Percentiles rank a stretch among this genome's conserved stretches.
Evolutionary conservation across 2,888 invertebrate genomes (phyloP).

Genomic region (Cantharis rustica): DNA sequence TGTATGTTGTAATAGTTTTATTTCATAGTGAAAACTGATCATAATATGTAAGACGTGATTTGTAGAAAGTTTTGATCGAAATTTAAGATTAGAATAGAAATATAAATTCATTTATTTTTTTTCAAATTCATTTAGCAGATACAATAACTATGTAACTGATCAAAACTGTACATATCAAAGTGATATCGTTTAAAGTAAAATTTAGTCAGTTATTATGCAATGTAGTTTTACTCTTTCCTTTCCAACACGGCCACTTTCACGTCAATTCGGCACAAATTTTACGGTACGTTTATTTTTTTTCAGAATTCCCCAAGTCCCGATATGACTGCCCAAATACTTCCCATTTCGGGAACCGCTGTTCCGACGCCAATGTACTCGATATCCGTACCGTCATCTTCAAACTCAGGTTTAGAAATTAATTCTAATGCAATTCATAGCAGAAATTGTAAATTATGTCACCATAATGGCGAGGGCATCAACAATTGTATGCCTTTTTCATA

Average conservation of each 20-base stretch:
- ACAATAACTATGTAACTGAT: conserved; percentile 12
- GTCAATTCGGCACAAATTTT: too few species aligned
- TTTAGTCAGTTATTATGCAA: conserved; percentile 14
- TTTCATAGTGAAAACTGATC: conserved; percentile 30
- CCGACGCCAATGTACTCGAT: background rate
- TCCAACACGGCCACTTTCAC: background rate
- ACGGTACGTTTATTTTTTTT: background rate
- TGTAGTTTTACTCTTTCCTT: background rate
- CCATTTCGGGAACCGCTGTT: background rate
- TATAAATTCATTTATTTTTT: background rate
- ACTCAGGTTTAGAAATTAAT: background rate
- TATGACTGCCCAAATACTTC: background rate
- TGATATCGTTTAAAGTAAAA: conserved; percentile 52
- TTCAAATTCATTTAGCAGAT: background rate
- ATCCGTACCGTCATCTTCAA: background rate
- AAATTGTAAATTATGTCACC: background rate
- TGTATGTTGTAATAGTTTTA: conserved; percentile 52
- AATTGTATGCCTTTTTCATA: conserved; percentile 5
- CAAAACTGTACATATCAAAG: conserved; percentile 49
- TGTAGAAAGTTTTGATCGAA: conserved; percentile 31
- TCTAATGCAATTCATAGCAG: background rate
- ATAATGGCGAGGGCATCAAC: background rate
- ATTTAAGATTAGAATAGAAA: background rate
- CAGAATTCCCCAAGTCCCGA: background rate
- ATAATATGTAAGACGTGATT: conserved; percentile 11